phyloP scores from a whole-genome alignment of 2,797 vertebrate species.

The Uromys caudimaculatus region DNA sequence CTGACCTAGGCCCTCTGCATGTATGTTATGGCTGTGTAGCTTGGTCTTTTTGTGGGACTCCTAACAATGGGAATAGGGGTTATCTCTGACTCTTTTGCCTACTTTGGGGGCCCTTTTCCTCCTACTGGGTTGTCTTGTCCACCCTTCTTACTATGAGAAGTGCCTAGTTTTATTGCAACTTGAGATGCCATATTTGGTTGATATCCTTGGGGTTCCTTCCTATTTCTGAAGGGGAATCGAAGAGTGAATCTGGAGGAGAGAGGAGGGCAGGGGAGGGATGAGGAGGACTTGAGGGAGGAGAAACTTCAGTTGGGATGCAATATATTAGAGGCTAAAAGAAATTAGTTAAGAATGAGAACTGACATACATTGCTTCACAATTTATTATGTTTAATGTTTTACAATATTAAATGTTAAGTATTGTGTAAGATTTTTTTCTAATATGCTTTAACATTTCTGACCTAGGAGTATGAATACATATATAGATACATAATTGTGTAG shows the following conservation, averaged over 20 bases:
- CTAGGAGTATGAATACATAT: neutral
- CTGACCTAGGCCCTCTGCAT: neutral
- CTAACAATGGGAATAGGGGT: neutral
- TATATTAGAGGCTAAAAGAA: neutral
- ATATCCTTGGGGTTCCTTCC: neutral
- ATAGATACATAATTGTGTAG: neutral
- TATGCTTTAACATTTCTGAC: slow-evolving; percentile 4
- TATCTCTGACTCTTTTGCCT: neutral
- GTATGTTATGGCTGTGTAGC: neutral
- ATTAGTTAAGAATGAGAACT: slow-evolving; percentile 36
- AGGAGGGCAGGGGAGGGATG: neutral
- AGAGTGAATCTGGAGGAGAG: neutral
- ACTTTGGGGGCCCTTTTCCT: neutral
- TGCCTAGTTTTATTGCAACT: neutral
- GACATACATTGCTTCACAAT: neutral
- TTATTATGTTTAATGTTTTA: slow-evolving; percentile 41
- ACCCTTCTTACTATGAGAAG: neutral
- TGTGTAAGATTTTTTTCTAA: slow-evolving; percentile 10
- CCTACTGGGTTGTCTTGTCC: neutral
- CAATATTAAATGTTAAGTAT: slow-evolving; percentile 3
- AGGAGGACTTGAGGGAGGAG: neutral
- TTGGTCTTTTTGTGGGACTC: neutral
- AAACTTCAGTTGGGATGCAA: neutral
- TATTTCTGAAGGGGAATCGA: neutral
- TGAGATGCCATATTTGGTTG: neutral